Conservation (phyloP, 2,797 vertebrate genomes). For the Forpus xanthops region DNA sequence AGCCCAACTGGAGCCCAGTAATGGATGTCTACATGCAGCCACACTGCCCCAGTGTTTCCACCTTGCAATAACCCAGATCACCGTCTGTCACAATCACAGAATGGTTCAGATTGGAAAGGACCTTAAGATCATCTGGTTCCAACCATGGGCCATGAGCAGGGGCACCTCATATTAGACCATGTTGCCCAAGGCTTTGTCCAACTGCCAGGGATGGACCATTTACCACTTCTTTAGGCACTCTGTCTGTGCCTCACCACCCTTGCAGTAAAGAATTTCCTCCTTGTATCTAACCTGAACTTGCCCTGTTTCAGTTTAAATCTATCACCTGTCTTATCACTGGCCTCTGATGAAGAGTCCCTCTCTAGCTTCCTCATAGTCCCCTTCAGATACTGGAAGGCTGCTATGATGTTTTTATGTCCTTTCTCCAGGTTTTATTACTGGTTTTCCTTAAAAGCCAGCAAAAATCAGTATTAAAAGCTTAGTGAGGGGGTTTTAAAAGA, state of each 20-base stretch:
- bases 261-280: not conserved
- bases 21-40: not conserved
- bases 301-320: not conserved
- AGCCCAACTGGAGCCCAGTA: not conserved
- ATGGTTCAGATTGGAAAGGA: not conserved
- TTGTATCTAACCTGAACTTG: not conserved
- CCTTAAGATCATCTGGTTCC: not conserved
- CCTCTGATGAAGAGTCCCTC: not conserved
- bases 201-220: not conserved
- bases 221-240: not conserved
- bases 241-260: not conserved
- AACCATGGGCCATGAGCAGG: not conserved
- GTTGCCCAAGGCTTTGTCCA: not conserved
- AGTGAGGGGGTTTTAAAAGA: not conserved
- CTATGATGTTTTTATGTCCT: not conserved
- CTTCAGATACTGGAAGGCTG: not conserved
- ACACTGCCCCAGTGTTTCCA: rapidly evolving
- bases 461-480: slow-evolving; percentile 19
- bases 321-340: not conserved
- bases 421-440: not conserved
- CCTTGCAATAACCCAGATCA: not conserved
- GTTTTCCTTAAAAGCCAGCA: not conserved
- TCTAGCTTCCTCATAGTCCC: not conserved
- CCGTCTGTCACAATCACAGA: not conserved
- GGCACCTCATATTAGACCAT: not conserved